Conservation (phyloP, 2,888 invertebrate species). For the Chrysotoxum bicinctum region DNA sequence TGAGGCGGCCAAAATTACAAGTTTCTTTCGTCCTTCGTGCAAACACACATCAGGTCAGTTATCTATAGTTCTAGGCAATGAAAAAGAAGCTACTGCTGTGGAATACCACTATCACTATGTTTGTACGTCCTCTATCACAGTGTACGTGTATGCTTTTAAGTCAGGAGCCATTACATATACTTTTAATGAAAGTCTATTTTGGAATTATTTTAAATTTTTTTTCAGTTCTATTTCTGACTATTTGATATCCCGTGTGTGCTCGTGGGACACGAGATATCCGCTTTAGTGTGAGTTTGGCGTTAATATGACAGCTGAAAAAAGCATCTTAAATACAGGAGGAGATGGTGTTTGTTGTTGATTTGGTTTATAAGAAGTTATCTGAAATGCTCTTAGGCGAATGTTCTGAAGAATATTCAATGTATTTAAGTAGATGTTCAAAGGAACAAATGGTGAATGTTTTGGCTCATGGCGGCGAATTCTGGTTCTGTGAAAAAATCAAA, state of each 20-base stretch:
- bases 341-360: not conserved
- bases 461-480: too few species aligned
- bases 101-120: not conserved
- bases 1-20: slow-evolving; percentile 37
- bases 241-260: not conserved
- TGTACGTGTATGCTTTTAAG: not conserved
- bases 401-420: too few species aligned
- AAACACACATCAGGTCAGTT: not conserved
- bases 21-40: not conserved
- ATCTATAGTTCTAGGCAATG: not conserved
- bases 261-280: slow-evolving; percentile 3
- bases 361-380: not conserved
- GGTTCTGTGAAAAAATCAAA: too few species aligned
- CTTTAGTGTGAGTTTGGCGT: not conserved
- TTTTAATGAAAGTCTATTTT: slow-evolving; percentile 27
- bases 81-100: not conserved
- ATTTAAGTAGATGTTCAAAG: too few species aligned
- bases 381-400: too few species aligned
- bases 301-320: not conserved
- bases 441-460: too few species aligned
- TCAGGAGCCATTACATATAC: slow-evolving; percentile 18
- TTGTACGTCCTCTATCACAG: not conserved
- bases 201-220: slow-evolving; percentile 5
- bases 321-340: not conserved
- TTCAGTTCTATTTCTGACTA: slow-evolving; percentile 12